Evolutionary conservation across 2,797 vertebrate species (phyloP).

Genomic region (Luscinia luscinia): DNA sequence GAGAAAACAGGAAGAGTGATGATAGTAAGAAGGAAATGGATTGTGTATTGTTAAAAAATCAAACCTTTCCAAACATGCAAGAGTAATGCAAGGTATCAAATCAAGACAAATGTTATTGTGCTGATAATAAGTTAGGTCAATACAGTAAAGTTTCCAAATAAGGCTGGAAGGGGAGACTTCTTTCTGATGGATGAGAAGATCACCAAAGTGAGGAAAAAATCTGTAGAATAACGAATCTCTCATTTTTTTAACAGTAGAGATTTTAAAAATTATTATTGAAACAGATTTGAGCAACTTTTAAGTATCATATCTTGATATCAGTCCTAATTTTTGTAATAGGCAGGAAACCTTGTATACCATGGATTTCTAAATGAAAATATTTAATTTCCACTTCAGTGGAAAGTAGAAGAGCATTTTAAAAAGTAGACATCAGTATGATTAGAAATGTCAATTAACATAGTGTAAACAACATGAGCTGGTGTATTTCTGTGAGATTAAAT

Average conservation of each 20-base stretch:
- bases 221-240: background rate
- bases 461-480: background rate
- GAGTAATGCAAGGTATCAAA: background rate
- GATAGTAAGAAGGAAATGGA: background rate
- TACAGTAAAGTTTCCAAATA: background rate
- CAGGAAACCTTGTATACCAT: background rate
- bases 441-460: background rate
- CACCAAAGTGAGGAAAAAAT: background rate
- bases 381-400: background rate
- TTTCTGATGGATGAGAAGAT: background rate
- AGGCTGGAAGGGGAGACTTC: background rate
- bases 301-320: background rate
- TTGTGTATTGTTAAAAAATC: background rate
- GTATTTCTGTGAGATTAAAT: background rate
- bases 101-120: background rate
- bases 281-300: background rate
- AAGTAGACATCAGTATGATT: constrained; percentile 2
- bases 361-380: background rate
- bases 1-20: background rate
- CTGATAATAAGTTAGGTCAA: background rate
- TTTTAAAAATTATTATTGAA: background rate
- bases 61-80: background rate
- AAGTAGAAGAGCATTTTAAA: background rate
- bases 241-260: background rate
- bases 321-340: background rate